Evolutionary conservation across 1,140 invertebrate species (phyloP).

Genomic region (Araneus ventricosus): DNA sequence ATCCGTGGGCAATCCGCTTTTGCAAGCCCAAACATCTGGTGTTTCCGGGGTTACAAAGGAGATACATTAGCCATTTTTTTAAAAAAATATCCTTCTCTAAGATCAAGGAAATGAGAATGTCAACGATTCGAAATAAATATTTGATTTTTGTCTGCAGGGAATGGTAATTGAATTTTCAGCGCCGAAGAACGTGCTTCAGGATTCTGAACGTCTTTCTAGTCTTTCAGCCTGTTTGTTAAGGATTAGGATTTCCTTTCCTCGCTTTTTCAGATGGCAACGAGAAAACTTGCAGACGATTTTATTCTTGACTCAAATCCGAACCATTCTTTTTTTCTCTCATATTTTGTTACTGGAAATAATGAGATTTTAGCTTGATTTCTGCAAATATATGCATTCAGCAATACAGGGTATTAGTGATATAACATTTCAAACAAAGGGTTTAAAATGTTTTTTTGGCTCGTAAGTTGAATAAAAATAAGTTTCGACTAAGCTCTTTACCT

Average conservation of each 20-base stretch:
- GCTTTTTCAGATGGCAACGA: neutral
- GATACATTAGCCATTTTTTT: neutral
- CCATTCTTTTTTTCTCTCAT: neutral
- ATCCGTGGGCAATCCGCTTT: neutral
- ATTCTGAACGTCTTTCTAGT: neutral
- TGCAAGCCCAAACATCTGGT: neutral
- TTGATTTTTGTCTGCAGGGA: conserved; percentile 17
- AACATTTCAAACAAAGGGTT: too few relatives aligned
- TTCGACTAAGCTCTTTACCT: too few relatives aligned
- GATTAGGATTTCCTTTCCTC: neutral
- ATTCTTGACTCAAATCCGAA: neutral
- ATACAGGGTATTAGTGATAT: too few relatives aligned
- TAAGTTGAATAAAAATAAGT: too few relatives aligned
- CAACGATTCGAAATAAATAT: conserved; percentile 35
- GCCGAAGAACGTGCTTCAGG: neutral
- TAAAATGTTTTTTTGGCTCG: too few relatives aligned
- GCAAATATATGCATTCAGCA: too few relatives aligned
- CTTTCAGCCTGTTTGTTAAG: neutral
- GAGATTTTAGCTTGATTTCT: neutral
- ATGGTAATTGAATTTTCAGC: conserved; percentile 51
- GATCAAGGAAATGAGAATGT: neutral
- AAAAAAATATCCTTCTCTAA: neutral
- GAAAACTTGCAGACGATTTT: neutral
- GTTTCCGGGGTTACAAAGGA: neutral
- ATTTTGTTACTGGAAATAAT: neutral